Conservation (phyloP, 2,113 vertebrate species). For the Sylvilagus bachmani region DNA sequence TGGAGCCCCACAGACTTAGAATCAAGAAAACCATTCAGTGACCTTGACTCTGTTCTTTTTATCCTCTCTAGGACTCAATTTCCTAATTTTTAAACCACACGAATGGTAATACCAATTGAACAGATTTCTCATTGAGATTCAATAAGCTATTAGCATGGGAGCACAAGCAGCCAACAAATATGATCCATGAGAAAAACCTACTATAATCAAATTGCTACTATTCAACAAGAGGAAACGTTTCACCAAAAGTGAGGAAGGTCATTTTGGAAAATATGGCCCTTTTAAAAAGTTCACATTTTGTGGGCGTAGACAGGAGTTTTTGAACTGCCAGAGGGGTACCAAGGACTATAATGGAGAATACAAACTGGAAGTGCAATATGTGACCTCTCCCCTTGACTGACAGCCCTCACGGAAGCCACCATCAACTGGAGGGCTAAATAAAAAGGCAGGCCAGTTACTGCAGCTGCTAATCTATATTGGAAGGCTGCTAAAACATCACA, state of each 20-base stretch:
- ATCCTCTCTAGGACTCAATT: not conserved
- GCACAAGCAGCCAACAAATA: not conserved
- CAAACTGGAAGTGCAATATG: not conserved
- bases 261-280: not conserved
- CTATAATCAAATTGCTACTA: not conserved
- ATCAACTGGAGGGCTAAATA: not conserved
- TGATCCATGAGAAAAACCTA: not conserved
- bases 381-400: constrained; percentile 8
- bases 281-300: not conserved
- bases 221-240: not conserved
- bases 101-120: not conserved
- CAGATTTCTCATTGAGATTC: not conserved
- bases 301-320: not conserved
- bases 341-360: not conserved
- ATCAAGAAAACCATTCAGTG: not conserved
- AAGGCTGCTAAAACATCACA: not conserved
- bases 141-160: not conserved
- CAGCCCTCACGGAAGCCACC: not conserved
- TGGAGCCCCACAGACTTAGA: not conserved
- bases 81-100: not conserved
- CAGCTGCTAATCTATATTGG: not conserved
- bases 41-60: not conserved
- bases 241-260: not conserved
- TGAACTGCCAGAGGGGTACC: not conserved
- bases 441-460: not conserved